Percentiles rank a stretch among this genome's conserved stretches.
Evolutionary conservation across 2,113 vertebrate species (phyloP).

Genomic region (Calidris pygmaea): DNA sequence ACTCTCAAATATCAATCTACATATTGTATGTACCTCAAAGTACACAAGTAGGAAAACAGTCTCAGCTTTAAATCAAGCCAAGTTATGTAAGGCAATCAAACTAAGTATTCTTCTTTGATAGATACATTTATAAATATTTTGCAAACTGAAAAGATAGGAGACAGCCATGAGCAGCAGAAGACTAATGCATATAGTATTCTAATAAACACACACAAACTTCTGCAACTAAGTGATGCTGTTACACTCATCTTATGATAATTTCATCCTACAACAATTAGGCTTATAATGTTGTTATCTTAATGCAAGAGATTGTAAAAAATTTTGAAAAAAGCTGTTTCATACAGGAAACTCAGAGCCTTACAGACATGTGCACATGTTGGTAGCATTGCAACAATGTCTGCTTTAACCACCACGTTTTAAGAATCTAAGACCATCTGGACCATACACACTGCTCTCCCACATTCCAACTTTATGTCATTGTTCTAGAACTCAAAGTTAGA

Average conservation of each 20-base stretch:
- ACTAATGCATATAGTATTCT: not conserved
- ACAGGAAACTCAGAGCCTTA: not conserved
- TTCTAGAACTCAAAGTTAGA: not conserved
- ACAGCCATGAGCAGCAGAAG: not conserved
- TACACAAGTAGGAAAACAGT: not conserved
- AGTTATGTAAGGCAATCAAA: not conserved
- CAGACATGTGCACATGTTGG: fast-evolving
- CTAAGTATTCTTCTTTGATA: not conserved
- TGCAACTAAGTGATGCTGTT: not conserved
- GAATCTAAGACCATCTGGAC: not conserved
- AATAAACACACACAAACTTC: not conserved
- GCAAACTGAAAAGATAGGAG: not conserved
- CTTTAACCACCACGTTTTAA: not conserved
- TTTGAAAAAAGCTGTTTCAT: not conserved
- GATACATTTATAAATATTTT: not conserved
- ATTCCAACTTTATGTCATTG: not conserved
- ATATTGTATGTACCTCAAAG: not conserved
- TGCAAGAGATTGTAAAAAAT: not conserved
- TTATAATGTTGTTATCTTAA: not conserved
- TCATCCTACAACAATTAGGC: not conserved
- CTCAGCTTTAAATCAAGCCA: not conserved
- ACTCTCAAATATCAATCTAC: not conserved
- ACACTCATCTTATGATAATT: not conserved
- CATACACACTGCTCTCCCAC: not conserved
- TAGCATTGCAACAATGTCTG: not conserved